Conservation (phyloP, 1,140 invertebrate species). For the Aplysia californica region DNA sequence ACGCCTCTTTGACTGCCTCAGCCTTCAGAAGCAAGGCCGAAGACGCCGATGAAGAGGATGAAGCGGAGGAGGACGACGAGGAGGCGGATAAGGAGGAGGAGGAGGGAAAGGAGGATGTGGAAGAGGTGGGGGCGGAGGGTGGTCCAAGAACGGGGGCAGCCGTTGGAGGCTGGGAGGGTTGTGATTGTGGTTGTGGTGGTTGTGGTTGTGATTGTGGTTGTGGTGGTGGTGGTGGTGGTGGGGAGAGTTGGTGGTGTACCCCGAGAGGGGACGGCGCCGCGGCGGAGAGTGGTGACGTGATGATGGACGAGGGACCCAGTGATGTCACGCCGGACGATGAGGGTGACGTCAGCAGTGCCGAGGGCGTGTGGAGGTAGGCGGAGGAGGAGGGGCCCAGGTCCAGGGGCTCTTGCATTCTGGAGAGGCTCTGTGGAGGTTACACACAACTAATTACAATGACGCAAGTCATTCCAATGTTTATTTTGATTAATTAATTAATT, state of each 20-base stretch:
- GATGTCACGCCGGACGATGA: too few species aligned
- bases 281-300: too few species aligned
- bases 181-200: background rate
- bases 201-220: background rate
- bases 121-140: background rate
- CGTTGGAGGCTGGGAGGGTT: background rate
- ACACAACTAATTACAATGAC: too few species aligned
- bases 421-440: slow-evolving; percentile 7
- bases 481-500: too few species aligned
- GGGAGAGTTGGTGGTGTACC: slow-evolving; percentile 6
- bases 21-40: background rate
- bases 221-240: background rate
- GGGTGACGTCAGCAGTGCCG: background rate
- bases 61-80: background rate
- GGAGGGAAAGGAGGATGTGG: background rate
- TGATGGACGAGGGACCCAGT: too few species aligned
- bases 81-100: background rate
- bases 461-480: too few species aligned
- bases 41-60: background rate
- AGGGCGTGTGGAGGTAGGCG: background rate
- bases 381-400: slow-evolving; percentile 17
- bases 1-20: background rate
- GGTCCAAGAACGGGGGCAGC: background rate
- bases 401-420: slow-evolving; percentile 19
- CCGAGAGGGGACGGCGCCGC: slow-evolving; percentile 5